These are phyloP conservation scores for Nothoprocta perdicaria DNA, from an alignment of 2,113 vertebrate genomes.

Conservation along the genomic window DNA sequence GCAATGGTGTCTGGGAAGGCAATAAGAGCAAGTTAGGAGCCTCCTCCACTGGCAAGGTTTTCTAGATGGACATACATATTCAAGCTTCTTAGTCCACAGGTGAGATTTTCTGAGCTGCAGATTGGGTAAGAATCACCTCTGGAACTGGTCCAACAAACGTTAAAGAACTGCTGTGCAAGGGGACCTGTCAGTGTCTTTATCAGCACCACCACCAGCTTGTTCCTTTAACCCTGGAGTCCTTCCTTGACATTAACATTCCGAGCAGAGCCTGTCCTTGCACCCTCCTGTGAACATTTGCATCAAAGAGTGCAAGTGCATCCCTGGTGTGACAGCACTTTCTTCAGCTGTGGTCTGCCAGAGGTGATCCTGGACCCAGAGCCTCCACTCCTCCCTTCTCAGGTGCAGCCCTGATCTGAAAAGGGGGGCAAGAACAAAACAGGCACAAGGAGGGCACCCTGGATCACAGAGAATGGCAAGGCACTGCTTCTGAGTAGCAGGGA, in stretches of 20 bases:
- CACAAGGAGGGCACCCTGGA: not conserved
- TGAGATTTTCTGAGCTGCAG: not conserved
- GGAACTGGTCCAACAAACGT: not conserved
- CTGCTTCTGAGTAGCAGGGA: not conserved
- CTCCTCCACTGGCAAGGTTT: not conserved
- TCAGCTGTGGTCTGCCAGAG: not conserved
- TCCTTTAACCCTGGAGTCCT: accelerated
- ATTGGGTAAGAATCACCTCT: not conserved
- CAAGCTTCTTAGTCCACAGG: not conserved
- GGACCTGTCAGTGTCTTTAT: not conserved
- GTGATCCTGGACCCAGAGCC: not conserved
- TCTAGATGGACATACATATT: not conserved
- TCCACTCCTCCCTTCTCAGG: not conserved
- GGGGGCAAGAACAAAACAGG: not conserved
- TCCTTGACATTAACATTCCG: accelerated
- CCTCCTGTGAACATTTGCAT: not conserved
- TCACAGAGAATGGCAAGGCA: not conserved
- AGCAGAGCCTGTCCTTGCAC: not conserved
- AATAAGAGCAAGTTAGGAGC: not conserved
- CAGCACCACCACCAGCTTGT: not conserved
- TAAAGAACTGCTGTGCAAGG: not conserved
- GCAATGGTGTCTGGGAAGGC: not conserved
- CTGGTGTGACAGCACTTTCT: conserved; percentile 2
- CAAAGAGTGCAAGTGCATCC: conserved; percentile 2
- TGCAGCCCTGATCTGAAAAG: not conserved